phyloP scores from a whole-genome alignment of 2,888 invertebrate species.

The Ormyrus thymus region DNA sequence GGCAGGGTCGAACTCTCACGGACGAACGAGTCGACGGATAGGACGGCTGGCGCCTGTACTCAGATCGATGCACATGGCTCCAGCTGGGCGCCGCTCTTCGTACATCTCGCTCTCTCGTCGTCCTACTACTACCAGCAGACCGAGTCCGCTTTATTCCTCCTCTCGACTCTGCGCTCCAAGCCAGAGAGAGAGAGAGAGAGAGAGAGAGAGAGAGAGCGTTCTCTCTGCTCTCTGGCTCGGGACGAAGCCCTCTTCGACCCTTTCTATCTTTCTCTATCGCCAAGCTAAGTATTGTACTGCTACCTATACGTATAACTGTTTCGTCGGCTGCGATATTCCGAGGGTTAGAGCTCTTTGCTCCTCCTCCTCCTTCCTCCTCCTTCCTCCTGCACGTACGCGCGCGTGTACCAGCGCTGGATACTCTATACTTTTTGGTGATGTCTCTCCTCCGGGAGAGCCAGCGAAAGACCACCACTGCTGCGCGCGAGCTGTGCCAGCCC shows the following conservation, averaged over 20 bases:
- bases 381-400: neutral
- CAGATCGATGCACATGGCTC: constrained; percentile 75
- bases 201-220: neutral
- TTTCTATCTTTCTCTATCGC: constrained; percentile 8
- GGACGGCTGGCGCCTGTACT: constrained; percentile 74
- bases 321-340: neutral
- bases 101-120: constrained; percentile 69
- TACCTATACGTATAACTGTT: constrained; percentile 8
- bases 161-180: constrained; percentile 21
- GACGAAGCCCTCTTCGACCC: constrained; percentile 12
- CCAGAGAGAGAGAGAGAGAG: neutral
- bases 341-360: neutral
- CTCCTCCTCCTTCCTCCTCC: neutral
- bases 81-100: constrained; percentile 74
- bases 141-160: constrained; percentile 28
- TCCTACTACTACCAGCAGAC: neutral
- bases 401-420: neutral
- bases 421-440: constrained; percentile 14
- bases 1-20: constrained; percentile 73
- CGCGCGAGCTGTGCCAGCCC: neutral
- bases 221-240: constrained; percentile 6
- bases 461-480: neutral
- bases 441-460: neutral
- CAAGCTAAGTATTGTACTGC: neutral
- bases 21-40: constrained; percentile 75